A percentile compares a stretch with the other conserved stretches of the same genome.
Conservation (phyloP, 2,113 vertebrate genomes). For the Strix aluco region DNA sequence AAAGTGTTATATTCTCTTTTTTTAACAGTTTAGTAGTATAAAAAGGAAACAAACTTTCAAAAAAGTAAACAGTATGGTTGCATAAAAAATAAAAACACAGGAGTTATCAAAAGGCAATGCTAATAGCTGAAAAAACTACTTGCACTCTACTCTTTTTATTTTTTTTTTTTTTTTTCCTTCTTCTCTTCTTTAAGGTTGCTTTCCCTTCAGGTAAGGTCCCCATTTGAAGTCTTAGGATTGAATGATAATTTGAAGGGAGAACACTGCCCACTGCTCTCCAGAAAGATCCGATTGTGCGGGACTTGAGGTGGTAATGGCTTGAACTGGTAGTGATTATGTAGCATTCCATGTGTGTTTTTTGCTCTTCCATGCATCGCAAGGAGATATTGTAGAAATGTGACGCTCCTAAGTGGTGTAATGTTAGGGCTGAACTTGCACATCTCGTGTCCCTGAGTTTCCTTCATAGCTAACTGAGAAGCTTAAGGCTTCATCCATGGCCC, state of each 20-base stretch:
- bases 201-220: not conserved
- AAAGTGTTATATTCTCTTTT: not conserved
- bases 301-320: not conserved
- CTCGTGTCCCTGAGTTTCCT: not conserved
- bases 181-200: not conserved
- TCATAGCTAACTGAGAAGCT: not conserved
- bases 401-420: not conserved
- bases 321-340: not conserved
- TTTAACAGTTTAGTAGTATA: not conserved
- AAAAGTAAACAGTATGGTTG: not conserved
- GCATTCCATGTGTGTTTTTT: not conserved
- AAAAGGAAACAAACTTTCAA: not conserved
- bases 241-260: not conserved
- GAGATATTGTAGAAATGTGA: not conserved
- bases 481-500: not conserved
- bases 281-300: not conserved
- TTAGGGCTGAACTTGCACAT: not conserved
- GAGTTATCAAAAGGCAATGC: not conserved
- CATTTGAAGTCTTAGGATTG: not conserved
- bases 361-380: accelerated
- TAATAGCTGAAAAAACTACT: not conserved
- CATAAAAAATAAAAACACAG: not conserved
- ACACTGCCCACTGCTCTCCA: not conserved
- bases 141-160: not conserved
- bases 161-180: not conserved